Evolutionary conservation across 2,797 vertebrate genomes (phyloP).

Genomic region (Hemitrygon akajei): DNA sequence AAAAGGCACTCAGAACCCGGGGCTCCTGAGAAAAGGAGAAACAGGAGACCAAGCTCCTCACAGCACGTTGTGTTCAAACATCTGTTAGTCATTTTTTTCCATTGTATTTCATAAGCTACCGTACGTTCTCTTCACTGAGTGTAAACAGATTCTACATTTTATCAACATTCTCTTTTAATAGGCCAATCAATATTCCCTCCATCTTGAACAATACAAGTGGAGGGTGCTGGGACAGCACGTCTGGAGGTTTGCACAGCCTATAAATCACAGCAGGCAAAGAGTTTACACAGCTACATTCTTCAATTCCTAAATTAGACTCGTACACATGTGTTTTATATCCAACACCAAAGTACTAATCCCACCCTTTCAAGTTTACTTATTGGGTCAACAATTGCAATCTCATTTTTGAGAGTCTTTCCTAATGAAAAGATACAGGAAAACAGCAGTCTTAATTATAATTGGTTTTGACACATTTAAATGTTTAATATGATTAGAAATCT

Average conservation of each 20-base stretch:
- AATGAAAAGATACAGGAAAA: not conserved
- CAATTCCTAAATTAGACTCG: not conserved
- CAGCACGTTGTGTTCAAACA: not conserved
- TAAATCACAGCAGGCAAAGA: not conserved
- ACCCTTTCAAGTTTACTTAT: not conserved
- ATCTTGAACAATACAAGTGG: not conserved
- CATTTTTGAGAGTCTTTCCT: not conserved
- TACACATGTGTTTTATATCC: constrained; percentile 4
- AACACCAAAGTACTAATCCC: too few relatives aligned
- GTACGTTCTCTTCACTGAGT: not conserved
- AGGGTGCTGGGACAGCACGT: not conserved
- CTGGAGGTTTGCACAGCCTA: not conserved
- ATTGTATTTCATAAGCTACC: constrained; percentile 23
- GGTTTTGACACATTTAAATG: not conserved
- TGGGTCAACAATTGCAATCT: not conserved
- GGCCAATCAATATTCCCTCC: constrained; percentile 10
- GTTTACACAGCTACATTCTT: not conserved
- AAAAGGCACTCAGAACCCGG: not conserved
- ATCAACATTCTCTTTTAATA: not conserved
- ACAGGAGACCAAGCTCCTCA: not conserved
- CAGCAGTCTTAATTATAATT: not conserved
- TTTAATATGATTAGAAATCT: not conserved
- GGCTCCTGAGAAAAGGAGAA: constrained; percentile 4
- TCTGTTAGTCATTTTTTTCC: constrained; percentile 22
- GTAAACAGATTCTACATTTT: constrained; percentile 12